Percentiles rank a stretch among this genome's conserved stretches.
Conservation (phyloP, 2,888 invertebrate genomes). For the Rhagonycha fulva region DNA sequence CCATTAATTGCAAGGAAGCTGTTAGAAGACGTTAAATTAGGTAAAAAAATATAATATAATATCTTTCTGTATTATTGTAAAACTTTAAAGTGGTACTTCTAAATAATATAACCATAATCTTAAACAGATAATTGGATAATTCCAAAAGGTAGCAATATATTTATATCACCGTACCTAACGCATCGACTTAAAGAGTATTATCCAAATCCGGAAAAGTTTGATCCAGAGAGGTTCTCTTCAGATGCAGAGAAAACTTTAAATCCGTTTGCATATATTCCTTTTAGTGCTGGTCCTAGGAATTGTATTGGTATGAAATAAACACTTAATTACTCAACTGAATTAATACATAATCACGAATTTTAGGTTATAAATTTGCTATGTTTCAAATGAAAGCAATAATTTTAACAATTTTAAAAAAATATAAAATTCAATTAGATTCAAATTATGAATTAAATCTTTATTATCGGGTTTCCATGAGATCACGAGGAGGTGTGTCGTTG, state of each 20-base stretch:
- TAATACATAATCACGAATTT: constrained; percentile 18
- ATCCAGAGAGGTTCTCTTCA: constrained; percentile 61
- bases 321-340: background rate
- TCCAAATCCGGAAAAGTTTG: constrained; percentile 61
- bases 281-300: constrained; percentile 64
- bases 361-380: constrained; percentile 63
- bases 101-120: background rate
- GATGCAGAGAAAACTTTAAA: constrained; percentile 58
- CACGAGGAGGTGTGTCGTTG: constrained; percentile 63
- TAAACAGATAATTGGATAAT: constrained; percentile 53
- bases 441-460: constrained; percentile 57
- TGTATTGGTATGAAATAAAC: constrained; percentile 52
- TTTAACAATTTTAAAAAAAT: constrained; percentile 59
- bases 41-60: constrained; percentile 50
- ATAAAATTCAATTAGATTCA: constrained; percentile 55
- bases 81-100: background rate
- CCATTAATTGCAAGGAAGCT: constrained; percentile 66
- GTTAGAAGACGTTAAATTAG: constrained; percentile 61
- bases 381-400: constrained; percentile 65
- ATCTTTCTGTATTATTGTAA: no score
- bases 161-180: constrained; percentile 61
- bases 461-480: constrained; percentile 62
- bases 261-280: constrained; percentile 63
- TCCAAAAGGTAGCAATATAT: constrained; percentile 60
- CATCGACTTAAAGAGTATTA: constrained; percentile 62